These are phyloP conservation scores for Molanna angustata DNA, from an alignment of 2,888 invertebrate genomes.

Conservation along the genomic window DNA sequence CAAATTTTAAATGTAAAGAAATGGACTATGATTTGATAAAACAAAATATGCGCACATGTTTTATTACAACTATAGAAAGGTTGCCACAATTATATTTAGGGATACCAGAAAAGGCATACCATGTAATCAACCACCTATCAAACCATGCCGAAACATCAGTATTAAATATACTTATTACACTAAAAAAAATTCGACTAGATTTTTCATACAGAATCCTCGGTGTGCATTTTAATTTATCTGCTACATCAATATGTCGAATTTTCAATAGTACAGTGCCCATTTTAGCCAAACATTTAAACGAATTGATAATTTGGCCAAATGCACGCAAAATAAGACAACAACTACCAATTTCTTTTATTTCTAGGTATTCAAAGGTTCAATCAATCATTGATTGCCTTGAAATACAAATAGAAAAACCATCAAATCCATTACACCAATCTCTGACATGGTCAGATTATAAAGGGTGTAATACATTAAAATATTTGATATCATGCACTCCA, in stretches of 20 bases:
- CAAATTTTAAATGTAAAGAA: background rate
- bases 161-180: background rate
- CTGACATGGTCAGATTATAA: background rate
- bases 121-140: background rate
- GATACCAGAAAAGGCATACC: background rate
- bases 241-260: background rate
- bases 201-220: background rate
- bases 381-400: background rate
- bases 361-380: background rate
- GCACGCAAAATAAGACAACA: background rate
- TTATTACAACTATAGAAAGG: background rate
- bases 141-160: background rate
- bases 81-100: background rate
- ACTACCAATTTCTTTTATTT: background rate
- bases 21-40: background rate
- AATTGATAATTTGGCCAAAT: background rate
- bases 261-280: background rate
- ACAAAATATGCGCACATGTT: background rate
- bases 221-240: background rate
- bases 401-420: conserved; percentile 3
- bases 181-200: background rate
- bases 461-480: background rate
- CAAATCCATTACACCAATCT: background rate
- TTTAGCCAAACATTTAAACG: background rate
- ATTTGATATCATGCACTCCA: conserved; percentile 2